Evolutionary conservation across 2,113 vertebrate genomes (phyloP), one percentile per base, ranked within the genome.

Genomic region (Grantiella picta): DNA sequence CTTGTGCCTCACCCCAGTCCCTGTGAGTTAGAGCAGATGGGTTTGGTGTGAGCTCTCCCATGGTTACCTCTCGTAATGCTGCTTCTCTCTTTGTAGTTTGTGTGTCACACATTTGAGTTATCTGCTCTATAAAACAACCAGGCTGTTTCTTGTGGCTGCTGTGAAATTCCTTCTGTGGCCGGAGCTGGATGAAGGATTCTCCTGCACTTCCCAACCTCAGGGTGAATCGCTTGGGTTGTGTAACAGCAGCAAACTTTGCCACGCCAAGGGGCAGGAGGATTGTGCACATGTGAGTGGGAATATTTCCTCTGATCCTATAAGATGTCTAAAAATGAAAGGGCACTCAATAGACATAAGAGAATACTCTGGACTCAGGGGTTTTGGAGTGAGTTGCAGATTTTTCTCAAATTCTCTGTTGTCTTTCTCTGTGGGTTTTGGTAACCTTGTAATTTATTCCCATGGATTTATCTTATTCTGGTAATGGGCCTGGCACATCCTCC

Each of bases 381-480:
- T 73, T 88, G 56, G 75, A 63, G 66, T 52, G 23, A 29, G 24
- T 24, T 90, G 61, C 38, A 87, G 60, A 20, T 80, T 80, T 88
- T 70, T 49, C 52, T 86, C n/a, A 15, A 38, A 22, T 68, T 82
- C 57, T 81, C 35, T 52, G 19, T 1, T 80, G 29, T 82, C 29
- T 80, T 86, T 69, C 63, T 69, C 42, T 82, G 79, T 92, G 90
- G 92, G 44, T 94, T 96, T 95, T 93, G 52, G 63, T 49, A 73
- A 71, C 44, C 22, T 61, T 81, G 13, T 77, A 14, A 85, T 91
- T 94, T 95, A 71, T 81, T 94, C 78, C 80, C 56, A 45, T 56
- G 82, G 56, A n/a, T 86, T 93, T 52, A 11, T 86, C 49, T 83
- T 71, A 31, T 86, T 86, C 57, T 84, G 60, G 82, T 68, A n/a